Percentiles rank a stretch among this genome's conserved stretches.
Evolutionary conservation across 2,797 vertebrate genomes (phyloP).

Genomic region (Morelia viridis): DNA sequence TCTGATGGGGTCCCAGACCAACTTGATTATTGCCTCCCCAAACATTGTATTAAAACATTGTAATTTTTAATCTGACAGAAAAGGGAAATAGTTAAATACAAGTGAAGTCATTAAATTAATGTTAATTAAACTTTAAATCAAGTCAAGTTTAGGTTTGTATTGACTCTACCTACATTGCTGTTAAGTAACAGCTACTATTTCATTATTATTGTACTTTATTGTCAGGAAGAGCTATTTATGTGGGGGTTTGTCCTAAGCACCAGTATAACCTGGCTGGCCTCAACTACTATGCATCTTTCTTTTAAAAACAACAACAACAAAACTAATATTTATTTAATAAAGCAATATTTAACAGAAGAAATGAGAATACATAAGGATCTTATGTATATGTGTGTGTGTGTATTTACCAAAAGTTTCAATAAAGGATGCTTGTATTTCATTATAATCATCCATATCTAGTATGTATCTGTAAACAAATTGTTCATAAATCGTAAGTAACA

Average conservation of each 20-base stretch:
- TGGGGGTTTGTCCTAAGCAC: too few relatives aligned
- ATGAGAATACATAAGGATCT: background rate
- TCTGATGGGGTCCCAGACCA: background rate
- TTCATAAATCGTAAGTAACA: background rate
- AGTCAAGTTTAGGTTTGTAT: background rate
- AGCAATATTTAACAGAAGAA: background rate
- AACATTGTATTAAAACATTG: background rate
- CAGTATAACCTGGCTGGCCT: too few relatives aligned
- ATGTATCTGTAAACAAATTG: background rate
- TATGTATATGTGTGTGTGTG: background rate
- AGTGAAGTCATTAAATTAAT: background rate
- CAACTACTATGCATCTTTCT: background rate
- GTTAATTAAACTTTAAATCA: background rate
- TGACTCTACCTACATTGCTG: background rate
- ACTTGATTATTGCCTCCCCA: background rate
- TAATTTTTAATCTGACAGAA: background rate
- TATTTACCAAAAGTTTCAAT: background rate
- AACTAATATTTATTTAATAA: background rate
- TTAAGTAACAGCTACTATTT: background rate
- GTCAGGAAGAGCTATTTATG: too few relatives aligned
- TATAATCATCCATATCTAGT: background rate
- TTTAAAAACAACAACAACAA: background rate
- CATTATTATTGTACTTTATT: too few relatives aligned
- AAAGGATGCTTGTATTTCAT: background rate
- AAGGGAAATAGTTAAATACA: background rate